Percentiles rank a stretch among this genome's conserved stretches.
These are phyloP conservation scores for Emydoidea blandingii DNA, from an alignment of 2,797 vertebrate genomes.

Conservation along the genomic window DNA sequence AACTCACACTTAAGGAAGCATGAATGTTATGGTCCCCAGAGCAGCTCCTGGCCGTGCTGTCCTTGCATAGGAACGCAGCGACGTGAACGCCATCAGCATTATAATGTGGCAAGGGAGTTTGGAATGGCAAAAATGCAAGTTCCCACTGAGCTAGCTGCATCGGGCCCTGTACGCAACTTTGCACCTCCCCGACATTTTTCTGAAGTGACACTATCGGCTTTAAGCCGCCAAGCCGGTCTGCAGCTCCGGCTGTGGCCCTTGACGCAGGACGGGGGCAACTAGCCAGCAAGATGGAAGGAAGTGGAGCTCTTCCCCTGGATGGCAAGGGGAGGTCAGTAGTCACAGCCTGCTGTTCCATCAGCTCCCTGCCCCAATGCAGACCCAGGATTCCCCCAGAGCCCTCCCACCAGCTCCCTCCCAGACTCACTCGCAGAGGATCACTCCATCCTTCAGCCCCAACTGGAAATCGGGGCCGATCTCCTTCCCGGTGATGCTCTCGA, in stretches of 20 bases:
- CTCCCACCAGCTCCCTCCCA: fast-evolving
- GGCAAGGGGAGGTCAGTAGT: background rate
- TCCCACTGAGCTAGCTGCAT: background rate
- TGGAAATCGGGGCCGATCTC: conserved; percentile 92
- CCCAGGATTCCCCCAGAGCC: background rate
- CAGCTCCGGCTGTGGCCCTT: background rate
- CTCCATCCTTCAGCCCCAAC: conserved; percentile 91
- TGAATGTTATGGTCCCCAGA: background rate
- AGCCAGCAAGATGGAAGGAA: background rate
- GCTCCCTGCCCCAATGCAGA: background rate
- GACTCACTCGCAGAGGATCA: conserved; percentile 94
- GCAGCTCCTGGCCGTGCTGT: background rate
- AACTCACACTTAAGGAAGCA: background rate
- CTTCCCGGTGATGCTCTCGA: conserved; percentile 87
- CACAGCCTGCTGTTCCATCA: no score
- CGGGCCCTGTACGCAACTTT: background rate
- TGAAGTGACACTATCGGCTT: background rate
- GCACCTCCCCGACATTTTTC: no score
- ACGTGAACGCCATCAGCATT: background rate
- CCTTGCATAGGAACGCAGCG: background rate
- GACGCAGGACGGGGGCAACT: background rate
- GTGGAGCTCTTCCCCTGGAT: no score
- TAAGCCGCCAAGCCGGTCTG: background rate
- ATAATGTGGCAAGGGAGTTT: background rate
- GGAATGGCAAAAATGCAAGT: background rate